These are phyloP conservation scores for Periophthalmodon schlosseri DNA, from an alignment of 2,113 vertebrate genomes.

Conservation along the genomic window DNA sequence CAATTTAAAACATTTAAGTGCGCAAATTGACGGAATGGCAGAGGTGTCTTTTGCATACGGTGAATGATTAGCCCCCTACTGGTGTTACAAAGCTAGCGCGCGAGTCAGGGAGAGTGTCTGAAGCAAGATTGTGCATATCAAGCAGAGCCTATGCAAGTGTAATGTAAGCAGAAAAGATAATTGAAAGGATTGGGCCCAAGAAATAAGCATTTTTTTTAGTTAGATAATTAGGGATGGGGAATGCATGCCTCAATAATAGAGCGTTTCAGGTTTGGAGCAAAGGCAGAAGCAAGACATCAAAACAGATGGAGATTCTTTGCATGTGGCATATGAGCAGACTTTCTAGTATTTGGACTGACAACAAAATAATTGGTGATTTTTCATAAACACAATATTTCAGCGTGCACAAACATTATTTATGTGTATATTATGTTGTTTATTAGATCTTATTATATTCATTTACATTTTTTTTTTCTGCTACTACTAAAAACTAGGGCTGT, in stretches of 20 bases:
- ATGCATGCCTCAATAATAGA: neutral
- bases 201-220: neutral
- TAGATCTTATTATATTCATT: too few species aligned
- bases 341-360: neutral
- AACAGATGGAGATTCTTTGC: neutral
- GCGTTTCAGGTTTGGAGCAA: neutral
- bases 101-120: neutral
- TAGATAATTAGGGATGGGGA: neutral
- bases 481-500: too few species aligned
- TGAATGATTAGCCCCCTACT: neutral
- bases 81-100: neutral
- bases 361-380: neutral
- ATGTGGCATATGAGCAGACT: neutral
- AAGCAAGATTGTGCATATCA: neutral
- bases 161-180: neutral
- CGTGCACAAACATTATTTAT: neutral
- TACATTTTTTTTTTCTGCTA: too few species aligned
- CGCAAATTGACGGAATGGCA: too few species aligned
- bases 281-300: neutral
- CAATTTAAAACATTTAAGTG: slow-evolving; percentile 1
- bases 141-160: neutral
- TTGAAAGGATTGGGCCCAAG: neutral
- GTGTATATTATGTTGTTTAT: neutral
- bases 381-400: neutral
- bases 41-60: neutral